phyloP scores from a whole-genome alignment of 1,140 invertebrate genomes.

The Halictus rubicundus region DNA sequence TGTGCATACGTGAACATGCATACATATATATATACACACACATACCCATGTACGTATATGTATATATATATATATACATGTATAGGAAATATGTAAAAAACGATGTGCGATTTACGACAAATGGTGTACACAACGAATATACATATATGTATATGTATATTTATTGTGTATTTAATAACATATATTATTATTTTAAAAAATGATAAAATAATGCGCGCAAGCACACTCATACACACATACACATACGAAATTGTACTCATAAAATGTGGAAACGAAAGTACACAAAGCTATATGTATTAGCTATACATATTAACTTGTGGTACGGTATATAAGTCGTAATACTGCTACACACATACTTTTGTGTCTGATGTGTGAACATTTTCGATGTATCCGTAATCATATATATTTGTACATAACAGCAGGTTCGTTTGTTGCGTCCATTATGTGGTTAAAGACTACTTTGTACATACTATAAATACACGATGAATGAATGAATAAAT shows the following conservation, averaged over 20 bases:
- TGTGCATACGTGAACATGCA: too few species aligned
- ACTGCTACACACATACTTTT: conserved; percentile 49
- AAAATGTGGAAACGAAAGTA: conserved; percentile 29
- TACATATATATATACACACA: too few species aligned
- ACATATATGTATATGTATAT: too few species aligned
- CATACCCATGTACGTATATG: conserved; percentile 36
- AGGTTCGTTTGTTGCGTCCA: conserved; percentile 68
- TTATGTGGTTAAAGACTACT: conserved; percentile 67
- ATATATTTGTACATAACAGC: conserved; percentile 73
- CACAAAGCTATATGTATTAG: conserved; percentile 46
- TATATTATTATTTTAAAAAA: too few species aligned
- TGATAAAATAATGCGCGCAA: too few species aligned
- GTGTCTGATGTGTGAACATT: conserved; percentile 55
- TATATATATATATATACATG: conserved; percentile 33
- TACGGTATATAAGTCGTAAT: conserved; percentile 29
- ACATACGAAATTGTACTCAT: conserved; percentile 43
- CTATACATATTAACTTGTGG: conserved; percentile 37
- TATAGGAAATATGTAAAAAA: conserved; percentile 53
- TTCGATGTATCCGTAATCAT: conserved; percentile 69
- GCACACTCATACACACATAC: too few species aligned
- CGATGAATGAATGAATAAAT: too few species aligned
- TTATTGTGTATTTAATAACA: too few species aligned
- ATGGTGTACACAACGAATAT: neutral
- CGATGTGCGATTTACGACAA: conserved; percentile 46
- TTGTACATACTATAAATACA: conserved; percentile 75